phyloP scores from a whole-genome alignment of 2,797 vertebrate genomes.

The Notamacropus eugenii region DNA sequence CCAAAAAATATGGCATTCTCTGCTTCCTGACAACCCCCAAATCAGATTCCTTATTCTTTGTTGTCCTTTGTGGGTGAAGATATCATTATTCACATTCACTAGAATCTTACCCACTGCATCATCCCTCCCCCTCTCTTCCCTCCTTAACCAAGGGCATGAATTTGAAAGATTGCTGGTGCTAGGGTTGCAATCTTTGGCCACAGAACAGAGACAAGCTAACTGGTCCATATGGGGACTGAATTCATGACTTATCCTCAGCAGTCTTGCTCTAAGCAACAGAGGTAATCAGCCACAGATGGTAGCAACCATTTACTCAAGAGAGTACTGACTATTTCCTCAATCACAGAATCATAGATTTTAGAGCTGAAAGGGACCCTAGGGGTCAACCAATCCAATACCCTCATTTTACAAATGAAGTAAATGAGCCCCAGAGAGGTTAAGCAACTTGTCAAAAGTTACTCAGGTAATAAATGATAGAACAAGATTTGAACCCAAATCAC shows the following conservation, averaged over 20 bases:
- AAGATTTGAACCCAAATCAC: not conserved
- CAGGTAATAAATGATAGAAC: not conserved
- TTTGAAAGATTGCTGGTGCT: not conserved
- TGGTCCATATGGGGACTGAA: not conserved
- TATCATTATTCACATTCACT: not conserved
- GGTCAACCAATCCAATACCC: not conserved
- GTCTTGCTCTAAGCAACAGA: not conserved
- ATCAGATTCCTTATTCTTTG: not conserved
- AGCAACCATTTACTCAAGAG: conserved; percentile 3
- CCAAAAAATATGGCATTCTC: not conserved
- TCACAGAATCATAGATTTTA: not conserved
- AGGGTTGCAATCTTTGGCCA: not conserved
- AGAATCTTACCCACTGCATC: not conserved
- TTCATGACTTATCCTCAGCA: not conserved
- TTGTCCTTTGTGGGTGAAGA: not conserved
- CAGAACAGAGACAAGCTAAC: not conserved
- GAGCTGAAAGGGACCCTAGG: not conserved
- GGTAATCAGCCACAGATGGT: conserved; percentile 2
- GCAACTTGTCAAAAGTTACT: not conserved
- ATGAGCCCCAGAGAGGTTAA: not conserved
- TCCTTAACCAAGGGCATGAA: not conserved
- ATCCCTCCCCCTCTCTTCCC: not conserved
- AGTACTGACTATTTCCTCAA: not conserved
- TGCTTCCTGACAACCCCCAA: not conserved
- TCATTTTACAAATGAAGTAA: not conserved